Conservation (phyloP, 2,888 invertebrate genomes). For the Petrolisthes cinctipes region DNA sequence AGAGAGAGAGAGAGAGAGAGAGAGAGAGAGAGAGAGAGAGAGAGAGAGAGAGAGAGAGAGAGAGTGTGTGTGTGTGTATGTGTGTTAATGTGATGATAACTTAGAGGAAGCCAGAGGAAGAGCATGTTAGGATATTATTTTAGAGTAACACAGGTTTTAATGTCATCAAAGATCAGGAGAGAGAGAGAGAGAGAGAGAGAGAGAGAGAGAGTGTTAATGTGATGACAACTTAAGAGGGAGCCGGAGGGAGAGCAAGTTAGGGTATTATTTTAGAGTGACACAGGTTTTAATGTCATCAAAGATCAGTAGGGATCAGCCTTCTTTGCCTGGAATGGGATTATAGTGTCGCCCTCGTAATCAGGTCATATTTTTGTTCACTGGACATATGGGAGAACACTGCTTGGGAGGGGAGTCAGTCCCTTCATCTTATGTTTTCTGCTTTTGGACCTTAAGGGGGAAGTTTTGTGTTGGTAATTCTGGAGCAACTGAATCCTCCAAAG, state of each 20-base stretch:
- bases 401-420: no score
- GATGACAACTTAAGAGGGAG: no score
- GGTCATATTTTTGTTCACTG: not conserved
- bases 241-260: no score
- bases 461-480: no score
- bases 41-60: not conserved
- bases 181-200: conserved; percentile 1
- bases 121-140: not conserved
- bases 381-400: not conserved
- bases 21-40: not conserved
- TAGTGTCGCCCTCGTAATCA: not conserved
- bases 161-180: not conserved
- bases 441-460: no score
- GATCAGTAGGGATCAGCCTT: not conserved
- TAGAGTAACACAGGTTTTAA: not conserved
- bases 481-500: no score
- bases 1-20: not conserved
- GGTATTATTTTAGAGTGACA: not conserved
- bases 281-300: not conserved
- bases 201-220: not conserved
- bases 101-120: no score
- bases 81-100: not conserved
- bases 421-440: no score
- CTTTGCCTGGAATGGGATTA: not conserved
- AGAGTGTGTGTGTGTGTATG: not conserved